Conservation (phyloP, 2,113 vertebrate genomes). For the Myodes glareolus region DNA sequence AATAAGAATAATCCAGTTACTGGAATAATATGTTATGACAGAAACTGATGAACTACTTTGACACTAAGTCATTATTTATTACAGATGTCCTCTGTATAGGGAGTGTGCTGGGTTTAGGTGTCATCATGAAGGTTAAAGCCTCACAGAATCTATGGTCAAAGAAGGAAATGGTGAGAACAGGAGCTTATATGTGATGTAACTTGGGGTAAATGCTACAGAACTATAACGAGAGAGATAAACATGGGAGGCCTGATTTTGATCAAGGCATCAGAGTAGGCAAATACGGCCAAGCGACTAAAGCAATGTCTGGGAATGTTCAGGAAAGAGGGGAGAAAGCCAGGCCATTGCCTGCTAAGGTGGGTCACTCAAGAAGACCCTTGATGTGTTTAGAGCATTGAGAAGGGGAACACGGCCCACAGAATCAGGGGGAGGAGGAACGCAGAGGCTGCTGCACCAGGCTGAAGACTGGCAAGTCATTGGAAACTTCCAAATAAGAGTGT, state of each 20-base stretch:
- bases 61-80: neutral
- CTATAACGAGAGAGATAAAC: neutral
- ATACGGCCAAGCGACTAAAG: neutral
- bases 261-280: neutral
- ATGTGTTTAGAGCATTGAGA: neutral
- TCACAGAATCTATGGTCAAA: neutral
- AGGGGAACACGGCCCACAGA: rapidly evolving
- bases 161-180: neutral
- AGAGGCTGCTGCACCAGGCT: neutral
- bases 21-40: neutral
- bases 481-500: neutral
- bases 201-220: neutral
- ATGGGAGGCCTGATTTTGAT: neutral
- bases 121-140: neutral
- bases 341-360: neutral
- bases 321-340: neutral
- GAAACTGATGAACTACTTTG: neutral
- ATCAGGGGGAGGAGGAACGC: neutral
- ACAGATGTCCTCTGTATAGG: neutral
- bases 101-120: neutral
- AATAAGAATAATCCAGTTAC: neutral
- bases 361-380: no score
- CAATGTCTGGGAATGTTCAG: neutral
- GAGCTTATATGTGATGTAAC: neutral
- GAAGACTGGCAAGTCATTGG: neutral